A percentile compares a stretch with the other conserved stretches of the same genome.
Evolutionary conservation across 2,888 invertebrate species (phyloP).

Genomic region (Thysanoteuthis rhombus): DNA sequence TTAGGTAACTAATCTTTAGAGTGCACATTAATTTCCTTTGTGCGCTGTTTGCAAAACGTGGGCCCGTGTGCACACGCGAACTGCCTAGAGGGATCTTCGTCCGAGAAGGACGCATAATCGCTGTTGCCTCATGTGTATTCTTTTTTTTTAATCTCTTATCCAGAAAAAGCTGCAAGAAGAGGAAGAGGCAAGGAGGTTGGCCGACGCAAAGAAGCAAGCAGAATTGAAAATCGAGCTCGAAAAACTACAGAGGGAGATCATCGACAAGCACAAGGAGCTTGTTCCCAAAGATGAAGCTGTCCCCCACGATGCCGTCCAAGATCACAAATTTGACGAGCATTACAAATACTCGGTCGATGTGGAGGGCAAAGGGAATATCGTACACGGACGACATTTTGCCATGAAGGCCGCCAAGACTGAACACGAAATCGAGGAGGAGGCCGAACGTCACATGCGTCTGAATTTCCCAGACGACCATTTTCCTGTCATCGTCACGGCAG

Average conservation of each 20-base stretch:
- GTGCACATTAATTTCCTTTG: no score
- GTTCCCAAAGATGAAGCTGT: background rate
- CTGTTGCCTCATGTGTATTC: background rate
- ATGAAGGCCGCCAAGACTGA: constrained; percentile 30
- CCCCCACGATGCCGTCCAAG: background rate
- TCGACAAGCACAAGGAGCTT: constrained; percentile 28
- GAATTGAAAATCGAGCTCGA: constrained; percentile 38
- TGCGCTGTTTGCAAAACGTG: no score
- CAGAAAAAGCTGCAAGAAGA: constrained; percentile 16
- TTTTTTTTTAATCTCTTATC: background rate
- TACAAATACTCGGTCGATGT: background rate
- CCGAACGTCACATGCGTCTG: constrained; percentile 34
- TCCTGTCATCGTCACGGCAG: constrained; percentile 40
- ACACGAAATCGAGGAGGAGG: constrained; percentile 32
- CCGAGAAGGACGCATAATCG: no score
- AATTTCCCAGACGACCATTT: constrained; percentile 39
- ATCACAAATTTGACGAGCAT: background rate
- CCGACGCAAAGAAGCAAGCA: constrained; percentile 32
- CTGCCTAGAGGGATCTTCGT: no score
- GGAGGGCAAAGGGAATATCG: background rate
- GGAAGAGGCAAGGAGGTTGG: background rate
- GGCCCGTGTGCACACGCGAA: no score
- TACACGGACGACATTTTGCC: constrained; percentile 14
- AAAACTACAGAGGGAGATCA: constrained; percentile 34
- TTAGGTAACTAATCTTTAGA: no score